Conservation (phyloP, 2,797 vertebrate species). For the Potorous gilbertii region DNA sequence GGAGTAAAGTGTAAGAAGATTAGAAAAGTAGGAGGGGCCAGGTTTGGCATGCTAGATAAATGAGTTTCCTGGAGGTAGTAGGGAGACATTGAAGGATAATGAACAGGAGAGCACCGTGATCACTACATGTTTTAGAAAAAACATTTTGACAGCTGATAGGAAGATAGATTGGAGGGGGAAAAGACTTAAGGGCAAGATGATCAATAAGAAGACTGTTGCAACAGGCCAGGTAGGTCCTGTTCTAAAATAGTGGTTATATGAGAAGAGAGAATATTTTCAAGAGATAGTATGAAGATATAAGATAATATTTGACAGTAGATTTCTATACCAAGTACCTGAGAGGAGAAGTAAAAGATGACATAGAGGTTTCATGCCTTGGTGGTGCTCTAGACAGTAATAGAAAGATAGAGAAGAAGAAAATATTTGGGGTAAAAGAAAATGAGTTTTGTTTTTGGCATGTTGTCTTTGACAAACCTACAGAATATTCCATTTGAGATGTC, state of each 20-base stretch:
- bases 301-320: neutral
- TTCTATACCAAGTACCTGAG: neutral
- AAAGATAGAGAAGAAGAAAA: neutral
- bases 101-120: neutral
- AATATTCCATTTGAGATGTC: neutral
- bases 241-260: neutral
- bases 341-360: neutral
- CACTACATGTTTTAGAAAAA: neutral
- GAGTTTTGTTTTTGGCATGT: neutral
- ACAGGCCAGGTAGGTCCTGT: neutral
- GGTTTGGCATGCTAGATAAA: neutral
- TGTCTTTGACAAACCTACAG: neutral
- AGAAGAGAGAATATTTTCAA: neutral
- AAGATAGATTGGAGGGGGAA: neutral
- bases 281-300: neutral
- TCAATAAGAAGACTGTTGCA: neutral
- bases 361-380: neutral
- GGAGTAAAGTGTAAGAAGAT: neutral
- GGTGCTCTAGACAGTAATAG: neutral
- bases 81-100: neutral
- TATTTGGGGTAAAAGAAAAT: neutral
- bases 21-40: neutral
- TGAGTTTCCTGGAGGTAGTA: neutral
- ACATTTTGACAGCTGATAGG: neutral
- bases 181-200: neutral